These are phyloP conservation scores for Tethya wilhelma DNA, from an alignment of 37 sponge, comb jelly and placozoan species.

Conservation along the genomic window DNA sequence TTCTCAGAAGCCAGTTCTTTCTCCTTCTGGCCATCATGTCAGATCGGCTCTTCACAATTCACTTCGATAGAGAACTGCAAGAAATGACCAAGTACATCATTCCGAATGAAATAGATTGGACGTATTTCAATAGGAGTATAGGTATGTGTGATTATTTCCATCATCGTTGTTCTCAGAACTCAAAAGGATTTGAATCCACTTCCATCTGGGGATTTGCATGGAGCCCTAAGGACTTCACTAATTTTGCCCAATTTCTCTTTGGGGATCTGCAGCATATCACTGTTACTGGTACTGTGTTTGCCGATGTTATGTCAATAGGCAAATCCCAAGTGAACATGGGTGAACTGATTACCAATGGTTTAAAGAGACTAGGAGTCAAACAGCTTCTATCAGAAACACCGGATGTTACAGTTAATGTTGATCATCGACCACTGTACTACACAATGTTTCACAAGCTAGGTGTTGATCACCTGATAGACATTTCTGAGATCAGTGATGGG, in stretches of 20 bases:
- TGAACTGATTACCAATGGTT: neutral
- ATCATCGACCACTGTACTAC: constrained; percentile 4
- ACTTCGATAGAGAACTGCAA: constrained; percentile 27
- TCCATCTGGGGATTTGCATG: constrained; percentile 22
- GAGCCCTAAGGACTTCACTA: constrained; percentile 8
- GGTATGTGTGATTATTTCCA: constrained; percentile 15
- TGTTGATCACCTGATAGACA: constrained; percentile 16
- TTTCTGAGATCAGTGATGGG: constrained; percentile 15
- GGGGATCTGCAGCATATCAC: constrained; percentile 3
- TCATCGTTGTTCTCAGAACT: neutral
- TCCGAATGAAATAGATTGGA: constrained; percentile 44
- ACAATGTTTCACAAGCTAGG: constrained; percentile 9
- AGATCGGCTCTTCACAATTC: constrained; percentile 37
- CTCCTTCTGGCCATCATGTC: constrained; percentile 47
- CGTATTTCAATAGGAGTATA: neutral
- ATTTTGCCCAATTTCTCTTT: constrained; percentile 14
- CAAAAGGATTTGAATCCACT: neutral
- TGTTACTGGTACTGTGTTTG: neutral
- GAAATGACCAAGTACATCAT: neutral
- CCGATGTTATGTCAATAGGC: neutral
- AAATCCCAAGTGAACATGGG: neutral
- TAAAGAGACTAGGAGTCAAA: constrained; percentile 1
- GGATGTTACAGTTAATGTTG: neutral
- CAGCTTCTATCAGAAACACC: neutral
- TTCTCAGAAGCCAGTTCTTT: constrained; percentile 12